A percentile compares a stretch with the other conserved stretches of the same genome.
Conservation (phyloP, 1,140 invertebrate species). For the Hylaeus volcanicus region DNA sequence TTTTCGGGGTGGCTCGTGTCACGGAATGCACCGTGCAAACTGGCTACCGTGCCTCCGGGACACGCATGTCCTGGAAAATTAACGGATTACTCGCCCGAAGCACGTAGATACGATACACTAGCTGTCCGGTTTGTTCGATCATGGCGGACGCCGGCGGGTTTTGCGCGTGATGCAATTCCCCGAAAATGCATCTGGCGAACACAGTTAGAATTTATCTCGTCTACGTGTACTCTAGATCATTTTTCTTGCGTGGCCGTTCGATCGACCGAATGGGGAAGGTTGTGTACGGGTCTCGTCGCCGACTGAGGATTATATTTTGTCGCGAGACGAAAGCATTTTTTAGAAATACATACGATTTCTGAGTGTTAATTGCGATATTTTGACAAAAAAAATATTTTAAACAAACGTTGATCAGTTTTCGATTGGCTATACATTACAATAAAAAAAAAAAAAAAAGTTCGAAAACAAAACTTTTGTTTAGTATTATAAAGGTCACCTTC, state of each 20-base stretch:
- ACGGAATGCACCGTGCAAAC: conserved; percentile 63
- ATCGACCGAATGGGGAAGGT: background rate
- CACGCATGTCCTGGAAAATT: conserved; percentile 42
- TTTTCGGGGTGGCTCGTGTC: conserved; percentile 72
- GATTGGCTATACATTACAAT: no score
- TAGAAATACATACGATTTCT: no score
- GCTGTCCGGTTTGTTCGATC: conserved; percentile 1
- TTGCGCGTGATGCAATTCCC: background rate
- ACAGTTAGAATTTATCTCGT: background rate
- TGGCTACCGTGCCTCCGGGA: conserved; percentile 46
- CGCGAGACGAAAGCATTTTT: no score
- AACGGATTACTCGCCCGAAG: conserved; percentile 45
- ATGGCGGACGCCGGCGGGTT: background rate
- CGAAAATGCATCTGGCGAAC: conserved; percentile 12
- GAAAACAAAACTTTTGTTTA: no score
- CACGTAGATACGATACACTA: conserved; percentile 65
- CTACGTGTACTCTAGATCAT: background rate
- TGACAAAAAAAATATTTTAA: no score
- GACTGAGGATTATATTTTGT: no score
- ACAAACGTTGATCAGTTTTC: no score
- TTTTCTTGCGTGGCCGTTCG: background rate
- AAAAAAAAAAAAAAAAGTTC: no score
- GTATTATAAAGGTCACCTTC: no score
- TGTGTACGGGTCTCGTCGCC: no score
- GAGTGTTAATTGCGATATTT: no score